Base-by-base conservation (phyloP, 2,888 invertebrate species). In the Chaetogeoica ovagalla region DNA sequence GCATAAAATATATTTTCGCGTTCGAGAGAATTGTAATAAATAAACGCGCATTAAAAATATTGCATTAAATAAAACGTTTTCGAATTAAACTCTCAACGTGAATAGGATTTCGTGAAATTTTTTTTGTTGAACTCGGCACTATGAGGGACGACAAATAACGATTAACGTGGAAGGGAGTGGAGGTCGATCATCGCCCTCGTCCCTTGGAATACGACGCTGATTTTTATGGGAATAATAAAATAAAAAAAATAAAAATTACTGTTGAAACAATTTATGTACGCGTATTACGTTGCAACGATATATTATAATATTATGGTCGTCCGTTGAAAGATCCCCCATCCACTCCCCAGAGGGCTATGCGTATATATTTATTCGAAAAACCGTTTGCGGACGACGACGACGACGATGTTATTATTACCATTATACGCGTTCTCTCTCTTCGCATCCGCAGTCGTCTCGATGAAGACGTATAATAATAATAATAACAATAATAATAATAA, bases 201-300 rank as follows among this genome's bases (percentile, higher is more conserved):
- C 43, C 43, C n/a, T 60, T 59, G 23, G 23, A 37, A 65, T 55
- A 74, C 63, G n/a, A 11, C 37, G n/a, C 23, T 13, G 13, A 60
- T 60, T 55, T 55, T 19, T 19, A 55, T 55, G 55, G 55, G 55
- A 55, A 55, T 19, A 60, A 60, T 23, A 21, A 63, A 43, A 39
- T n/a, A 66, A 43, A 43, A 7, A 43, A 43, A 43, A 43, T 9
- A 43, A 43, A 43, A 66, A 66, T 52, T 21, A 43, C 75, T 66
- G 66, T 75, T 66, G 59, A 75, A 66, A 75, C 66, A 75, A 66
- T 74, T 55, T 43, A 74, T 55, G 55, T 19, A 19, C n/a, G 30
- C 30, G 30, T 30, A 30, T 57, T n/a, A 57, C 57, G 57, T 8
- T 7, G n/a, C n/a, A n/a, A n/a, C n/a, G n/a, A 60, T 60, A 21